phyloP scores from a whole-genome alignment of 2,113 vertebrate genomes.

The Anguilla rostrata region DNA sequence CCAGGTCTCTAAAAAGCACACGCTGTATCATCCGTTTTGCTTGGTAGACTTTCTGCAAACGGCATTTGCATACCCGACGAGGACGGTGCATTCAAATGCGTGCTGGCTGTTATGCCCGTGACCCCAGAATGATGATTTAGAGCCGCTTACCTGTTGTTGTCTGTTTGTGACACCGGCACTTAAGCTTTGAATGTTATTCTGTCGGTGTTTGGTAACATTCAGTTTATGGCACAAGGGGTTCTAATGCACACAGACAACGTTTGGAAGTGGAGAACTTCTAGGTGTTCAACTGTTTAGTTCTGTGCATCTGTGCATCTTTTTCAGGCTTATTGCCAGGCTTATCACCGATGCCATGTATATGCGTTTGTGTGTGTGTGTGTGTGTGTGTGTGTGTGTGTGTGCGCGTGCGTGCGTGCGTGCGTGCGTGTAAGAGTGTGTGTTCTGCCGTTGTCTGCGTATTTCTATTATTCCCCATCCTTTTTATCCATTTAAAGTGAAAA shows the following conservation, averaged over 20 bases:
- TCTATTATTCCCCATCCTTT: neutral
- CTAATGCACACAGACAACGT: neutral
- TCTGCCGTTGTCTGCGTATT: slow-evolving; percentile 14
- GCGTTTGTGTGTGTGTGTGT: neutral
- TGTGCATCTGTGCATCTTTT: neutral
- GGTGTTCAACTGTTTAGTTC: neutral
- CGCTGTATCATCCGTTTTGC: neutral
- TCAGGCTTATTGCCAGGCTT: neutral
- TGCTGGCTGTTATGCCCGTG: neutral
- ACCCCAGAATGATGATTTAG: neutral
- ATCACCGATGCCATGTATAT: neutral
- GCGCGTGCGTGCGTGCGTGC: neutral
- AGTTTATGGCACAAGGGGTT: neutral
- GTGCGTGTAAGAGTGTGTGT: neutral
- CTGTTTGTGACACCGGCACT: neutral
- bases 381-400: too few relatives aligned
- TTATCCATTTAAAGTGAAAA: slow-evolving; percentile 14
- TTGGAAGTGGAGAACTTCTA: neutral
- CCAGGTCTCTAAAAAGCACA: neutral
- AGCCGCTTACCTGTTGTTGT: neutral
- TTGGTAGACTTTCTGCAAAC: neutral
- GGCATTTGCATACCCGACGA: neutral
- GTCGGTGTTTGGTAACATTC: neutral
- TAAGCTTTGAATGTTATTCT: neutral
- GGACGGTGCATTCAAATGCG: neutral